Evolutionary conservation across 2,888 invertebrate species (phyloP), one percentile per base, ranked within the genome.

Genomic region (Polydesmus complanatus): DNA sequence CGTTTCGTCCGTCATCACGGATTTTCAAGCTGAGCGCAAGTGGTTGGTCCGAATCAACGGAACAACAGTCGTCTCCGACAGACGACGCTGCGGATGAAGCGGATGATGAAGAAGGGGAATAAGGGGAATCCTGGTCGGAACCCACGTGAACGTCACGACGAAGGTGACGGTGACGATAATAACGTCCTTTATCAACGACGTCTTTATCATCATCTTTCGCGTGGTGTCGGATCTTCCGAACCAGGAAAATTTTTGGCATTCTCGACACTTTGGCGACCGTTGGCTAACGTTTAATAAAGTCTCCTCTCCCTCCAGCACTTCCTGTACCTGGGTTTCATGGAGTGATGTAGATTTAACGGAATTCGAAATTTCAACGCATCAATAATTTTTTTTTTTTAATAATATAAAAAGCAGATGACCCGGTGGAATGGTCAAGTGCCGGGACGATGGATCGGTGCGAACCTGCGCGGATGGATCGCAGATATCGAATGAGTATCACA

Each of bases 231-330:
- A 60, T n/a, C 47, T 60, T 60, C 27, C 60, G 60, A 19, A 60
- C 60, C 47, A 60, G 60, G 26, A 60, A 60, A 21, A 60, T 54
- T 48, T 60, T 60, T 14, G 60, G 60, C 60, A 60, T 60, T 27
- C n/a, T 52, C 27, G 23, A 54, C 22, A 54, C 54, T 54, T 54
- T 54, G 54, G 54, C 27, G 37, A 37, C 37, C 14, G 5, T 37
- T 37, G 37, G 5, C 8, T 8, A 37, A 37, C 37, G 8, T 8
- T 8, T 37, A 5, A 37, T 8, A 37, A 37, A 37, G 14, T 8
- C 37, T 37, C 37, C 14, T 37, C 37, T 37, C 37, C 37, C 37
- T 37, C 37, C 37, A 37, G 14, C 5, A 37, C 37, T 37, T 37
- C 14, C 37, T 5, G 37, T 8, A 37, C 37, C n/a, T n/a, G n/a